Percentiles rank a stretch among this genome's conserved stretches.
phyloP scores from a whole-genome alignment of 2,113 vertebrate species.

The Zingel zingel region DNA sequence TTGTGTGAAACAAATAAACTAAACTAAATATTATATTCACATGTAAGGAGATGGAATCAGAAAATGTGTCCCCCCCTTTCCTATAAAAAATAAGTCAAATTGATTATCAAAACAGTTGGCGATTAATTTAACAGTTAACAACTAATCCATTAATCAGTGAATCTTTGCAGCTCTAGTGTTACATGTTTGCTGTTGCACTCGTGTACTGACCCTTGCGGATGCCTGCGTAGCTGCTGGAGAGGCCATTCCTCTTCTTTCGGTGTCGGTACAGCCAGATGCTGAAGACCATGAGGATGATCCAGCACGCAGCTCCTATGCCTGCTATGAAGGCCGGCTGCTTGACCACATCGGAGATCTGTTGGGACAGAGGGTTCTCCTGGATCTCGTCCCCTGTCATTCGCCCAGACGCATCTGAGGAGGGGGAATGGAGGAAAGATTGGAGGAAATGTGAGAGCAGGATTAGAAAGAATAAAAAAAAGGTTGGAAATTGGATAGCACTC shows the following conservation, averaged over 20 bases:
- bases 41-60: too few species aligned
- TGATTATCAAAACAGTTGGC: too few species aligned
- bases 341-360: conserved; percentile 98
- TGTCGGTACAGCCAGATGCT: conserved; percentile 98
- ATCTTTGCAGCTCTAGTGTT: too few species aligned
- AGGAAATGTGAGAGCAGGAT: conserved; percentile 19
- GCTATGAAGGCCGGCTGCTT: conserved; percentile 98
- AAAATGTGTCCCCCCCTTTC: too few species aligned
- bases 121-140: too few species aligned
- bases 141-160: too few species aligned
- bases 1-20: too few species aligned
- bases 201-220: conserved; percentile 93
- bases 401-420: conserved; percentile 89
- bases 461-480: neutral
- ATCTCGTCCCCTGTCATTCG: conserved; percentile 87
- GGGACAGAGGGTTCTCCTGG: conserved; percentile 91
- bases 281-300: conserved; percentile 99
- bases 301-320: conserved; percentile 96
- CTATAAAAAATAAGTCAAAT: too few species aligned
- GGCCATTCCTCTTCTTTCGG: conserved; percentile 94
- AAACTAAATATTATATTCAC: too few species aligned
- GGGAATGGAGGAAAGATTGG: conserved; percentile 12
- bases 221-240: conserved; percentile 94
- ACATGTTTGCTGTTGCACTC: neutral
- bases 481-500: neutral